Evolutionary conservation across 2,888 invertebrate species (phyloP).

Genomic region (Heliothis peltigera): DNA sequence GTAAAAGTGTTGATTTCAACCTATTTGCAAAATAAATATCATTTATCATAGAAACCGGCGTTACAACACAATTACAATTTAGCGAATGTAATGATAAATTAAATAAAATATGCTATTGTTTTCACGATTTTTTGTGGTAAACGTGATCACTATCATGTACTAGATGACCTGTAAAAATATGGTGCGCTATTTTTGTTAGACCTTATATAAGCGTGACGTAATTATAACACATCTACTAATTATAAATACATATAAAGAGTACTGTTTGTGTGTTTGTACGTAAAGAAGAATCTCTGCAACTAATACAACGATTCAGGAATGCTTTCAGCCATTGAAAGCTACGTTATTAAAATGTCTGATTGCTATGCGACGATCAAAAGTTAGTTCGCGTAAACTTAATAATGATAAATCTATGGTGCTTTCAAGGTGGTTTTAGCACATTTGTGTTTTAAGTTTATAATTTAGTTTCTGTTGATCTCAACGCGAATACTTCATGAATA

Average conservation of each 20-base stretch:
- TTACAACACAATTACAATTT: too few species aligned
- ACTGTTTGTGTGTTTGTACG: neutral
- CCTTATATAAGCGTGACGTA: constrained; percentile 4
- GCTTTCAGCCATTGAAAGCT: neutral
- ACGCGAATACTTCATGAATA: constrained; percentile 50
- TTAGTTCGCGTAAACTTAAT: constrained; percentile 8
- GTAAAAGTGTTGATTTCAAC: too few species aligned
- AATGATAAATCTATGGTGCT: constrained; percentile 55
- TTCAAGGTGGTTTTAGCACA: constrained; percentile 39
- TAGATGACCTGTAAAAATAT: too few species aligned
- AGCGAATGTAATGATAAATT: too few species aligned
- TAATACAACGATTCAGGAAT: neutral
- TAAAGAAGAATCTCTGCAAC: neutral
- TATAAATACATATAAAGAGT: too few species aligned
- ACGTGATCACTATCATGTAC: too few species aligned
- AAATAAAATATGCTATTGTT: too few species aligned
- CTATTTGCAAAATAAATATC: too few species aligned
- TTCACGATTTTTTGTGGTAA: too few species aligned
- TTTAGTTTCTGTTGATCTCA: constrained; percentile 66
- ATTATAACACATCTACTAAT: neutral
- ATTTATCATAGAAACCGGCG: too few species aligned
- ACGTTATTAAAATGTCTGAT: neutral
- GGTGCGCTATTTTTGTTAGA: too few species aligned
- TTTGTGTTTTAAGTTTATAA: constrained; percentile 52
- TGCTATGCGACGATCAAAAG: neutral